These are phyloP conservation scores for Drosophila parvula DNA, from an alignment of 1,140 invertebrate genomes.

Conservation along the genomic window DNA sequence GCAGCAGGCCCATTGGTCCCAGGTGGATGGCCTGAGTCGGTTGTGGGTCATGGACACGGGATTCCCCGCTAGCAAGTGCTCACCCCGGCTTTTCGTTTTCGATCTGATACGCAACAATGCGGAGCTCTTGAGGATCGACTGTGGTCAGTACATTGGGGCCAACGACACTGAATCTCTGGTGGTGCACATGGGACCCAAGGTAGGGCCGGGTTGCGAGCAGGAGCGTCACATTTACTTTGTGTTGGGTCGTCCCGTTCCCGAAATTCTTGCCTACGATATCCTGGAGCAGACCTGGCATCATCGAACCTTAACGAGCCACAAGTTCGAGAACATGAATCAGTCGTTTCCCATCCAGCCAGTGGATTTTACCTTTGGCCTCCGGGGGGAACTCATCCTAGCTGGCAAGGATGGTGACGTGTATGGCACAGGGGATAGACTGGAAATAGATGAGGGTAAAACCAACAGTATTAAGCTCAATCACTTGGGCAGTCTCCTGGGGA, in stretches of 20 bases:
- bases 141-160: slow-evolving; percentile 47
- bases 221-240: slow-evolving; percentile 76
- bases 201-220: slow-evolving; percentile 46
- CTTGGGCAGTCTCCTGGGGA: slow-evolving; percentile 69
- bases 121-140: slow-evolving; percentile 74
- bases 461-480: slow-evolving; percentile 49
- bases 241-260: slow-evolving; percentile 32
- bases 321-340: slow-evolving; percentile 66
- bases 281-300: slow-evolving; percentile 74
- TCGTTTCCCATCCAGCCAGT: slow-evolving; percentile 65
- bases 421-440: slow-evolving; percentile 39
- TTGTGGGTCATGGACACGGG: slow-evolving; percentile 79
- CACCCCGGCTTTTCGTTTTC: slow-evolving; percentile 73
- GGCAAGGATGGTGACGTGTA: slow-evolving; percentile 71
- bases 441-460: slow-evolving; percentile 9
- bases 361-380: slow-evolving; percentile 65
- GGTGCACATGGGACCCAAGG: slow-evolving; percentile 66
- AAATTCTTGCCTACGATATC: slow-evolving; percentile 77
- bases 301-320: slow-evolving; percentile 48
- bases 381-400: slow-evolving; percentile 60
- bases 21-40: slow-evolving; percentile 71
- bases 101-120: slow-evolving; percentile 74
- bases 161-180: slow-evolving; percentile 49
- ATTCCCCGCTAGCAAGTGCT: slow-evolving; percentile 50
- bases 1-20: slow-evolving; percentile 75